Evolutionary conservation across 2,888 invertebrate genomes (phyloP), one percentile per base, ranked within the genome.

Genomic region (Drosophila basisetae): DNA sequence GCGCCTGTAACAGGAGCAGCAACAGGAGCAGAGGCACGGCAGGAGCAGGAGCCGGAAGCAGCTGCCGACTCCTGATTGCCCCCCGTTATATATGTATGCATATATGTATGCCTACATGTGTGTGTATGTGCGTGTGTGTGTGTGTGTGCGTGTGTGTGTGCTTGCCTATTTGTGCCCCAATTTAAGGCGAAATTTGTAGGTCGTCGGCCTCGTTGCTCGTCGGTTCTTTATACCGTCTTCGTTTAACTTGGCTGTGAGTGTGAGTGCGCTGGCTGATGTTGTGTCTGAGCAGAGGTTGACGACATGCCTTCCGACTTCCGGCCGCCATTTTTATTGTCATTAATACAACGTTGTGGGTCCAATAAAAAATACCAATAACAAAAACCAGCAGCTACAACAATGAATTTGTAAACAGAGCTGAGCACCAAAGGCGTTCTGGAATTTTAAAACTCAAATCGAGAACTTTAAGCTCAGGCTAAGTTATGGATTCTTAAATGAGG

Each of bases 161-260:
- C 33, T 73, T 58, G 69, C 73, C 89, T 88, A 78, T 83, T 77
- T 87, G 77, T 70, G 75, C 67, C 70, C 76, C 71, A 64, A 73
- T 73, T 80, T 77, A 33, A 62, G 61, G 58, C 59, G 49, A 58
- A 52, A 66, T 78, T 71, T 77, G 61, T 80, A 68, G 90, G 90
- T 90, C 87, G 76, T 73, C 73, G 81, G 73, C 76, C 82, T 85
- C 64, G 80, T 58, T 56, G 28, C 59, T 31, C 43, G 31, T 71
- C 70, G 73, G 35, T n/a, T 61, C 60, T 11, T 52, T 43, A 41
- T 62, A 52, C 43, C 56, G 37, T 43, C 64, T 83, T 71, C 67
- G 74, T 64, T 54, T 52, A 60, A 70, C 37, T 56, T 54, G 33
- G 53, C 49, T 55, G 18, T 43, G 30, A 53, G 9, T 64, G 35